phyloP scores from a whole-genome alignment of 1,140 invertebrate species.

The Globodera rostochiensis region DNA sequence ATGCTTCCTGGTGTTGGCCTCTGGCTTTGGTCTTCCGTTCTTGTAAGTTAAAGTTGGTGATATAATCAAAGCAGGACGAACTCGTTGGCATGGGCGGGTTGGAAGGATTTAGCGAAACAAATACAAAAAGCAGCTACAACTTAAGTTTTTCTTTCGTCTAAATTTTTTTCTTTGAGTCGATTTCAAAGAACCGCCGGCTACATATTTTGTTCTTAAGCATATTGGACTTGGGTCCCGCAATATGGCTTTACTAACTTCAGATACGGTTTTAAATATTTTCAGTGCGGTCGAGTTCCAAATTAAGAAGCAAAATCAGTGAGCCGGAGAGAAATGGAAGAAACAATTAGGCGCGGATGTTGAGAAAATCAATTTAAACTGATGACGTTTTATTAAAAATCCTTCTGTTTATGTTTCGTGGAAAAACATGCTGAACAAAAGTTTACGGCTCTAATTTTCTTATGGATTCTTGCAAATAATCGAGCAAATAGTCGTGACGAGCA shows the following conservation, averaged over 20 bases:
- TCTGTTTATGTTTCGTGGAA: slow-evolving; percentile 10
- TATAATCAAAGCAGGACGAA: background rate
- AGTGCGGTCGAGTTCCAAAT: slow-evolving; percentile 53
- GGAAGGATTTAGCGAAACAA: too few relatives aligned
- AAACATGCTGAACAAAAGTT: slow-evolving; percentile 2
- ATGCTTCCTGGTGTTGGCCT: slow-evolving; percentile 4
- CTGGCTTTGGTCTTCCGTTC: slow-evolving; percentile 57
- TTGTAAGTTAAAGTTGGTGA: slow-evolving; percentile 25
- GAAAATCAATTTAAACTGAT: too few relatives aligned
- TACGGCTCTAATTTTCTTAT: slow-evolving; percentile 11
- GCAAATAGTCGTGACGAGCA: slow-evolving; percentile 21
- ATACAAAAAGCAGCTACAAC: too few relatives aligned
- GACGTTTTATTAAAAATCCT: background rate
- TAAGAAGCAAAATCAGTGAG: slow-evolving; percentile 47
- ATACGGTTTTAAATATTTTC: background rate
- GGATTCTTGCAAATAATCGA: slow-evolving; percentile 3
- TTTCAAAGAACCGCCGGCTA: background rate
- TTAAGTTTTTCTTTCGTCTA: too few relatives aligned
- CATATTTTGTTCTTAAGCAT: too few relatives aligned
- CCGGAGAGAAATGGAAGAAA: background rate
- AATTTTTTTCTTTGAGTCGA: background rate
- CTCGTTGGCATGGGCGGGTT: too few relatives aligned
- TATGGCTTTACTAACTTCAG: too few relatives aligned
- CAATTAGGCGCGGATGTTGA: background rate
- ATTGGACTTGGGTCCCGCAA: too few relatives aligned